These are phyloP conservation scores for rat (Rattus norvegicus) DNA, from an alignment of 2,113 vertebrate genomes.

Conservation along the genomic window DNA sequence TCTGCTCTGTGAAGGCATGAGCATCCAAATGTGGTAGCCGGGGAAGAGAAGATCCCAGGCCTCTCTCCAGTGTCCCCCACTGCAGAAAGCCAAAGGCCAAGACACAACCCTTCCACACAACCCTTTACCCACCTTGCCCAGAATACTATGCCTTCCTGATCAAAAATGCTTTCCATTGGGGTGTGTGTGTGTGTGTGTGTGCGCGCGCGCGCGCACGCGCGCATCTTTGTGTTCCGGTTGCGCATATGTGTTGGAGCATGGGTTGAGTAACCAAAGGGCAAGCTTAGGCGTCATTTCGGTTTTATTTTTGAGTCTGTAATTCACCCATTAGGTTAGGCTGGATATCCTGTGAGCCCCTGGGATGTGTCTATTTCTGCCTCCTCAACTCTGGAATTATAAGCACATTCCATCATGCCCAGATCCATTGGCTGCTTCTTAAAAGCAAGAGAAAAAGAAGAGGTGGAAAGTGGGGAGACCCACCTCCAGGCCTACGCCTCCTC, in stretches of 20 bases:
- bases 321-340: background rate
- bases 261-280: too few relatives aligned
- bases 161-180: background rate
- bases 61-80: too few relatives aligned
- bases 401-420: background rate
- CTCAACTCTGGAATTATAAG: too few relatives aligned
- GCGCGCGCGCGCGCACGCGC: background rate
- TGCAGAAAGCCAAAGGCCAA: too few relatives aligned
- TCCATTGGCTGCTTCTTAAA: background rate
- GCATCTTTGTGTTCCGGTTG: too few relatives aligned
- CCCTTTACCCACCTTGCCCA: fast-evolving
- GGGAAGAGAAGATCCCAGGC: background rate
- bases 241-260: too few relatives aligned
- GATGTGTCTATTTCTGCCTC: background rate
- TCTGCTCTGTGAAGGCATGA: background rate
- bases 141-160: background rate
- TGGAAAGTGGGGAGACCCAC: background rate
- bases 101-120: background rate
- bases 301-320: background rate
- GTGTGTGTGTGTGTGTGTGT: background rate
- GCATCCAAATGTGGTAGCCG: too few relatives aligned
- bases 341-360: background rate
- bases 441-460: background rate
- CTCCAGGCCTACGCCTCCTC: fast-evolving
- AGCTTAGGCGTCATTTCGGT: too few relatives aligned